Conservation (phyloP, 2,113 vertebrate species). For the Gnathonemus echidnorhynchus region DNA sequence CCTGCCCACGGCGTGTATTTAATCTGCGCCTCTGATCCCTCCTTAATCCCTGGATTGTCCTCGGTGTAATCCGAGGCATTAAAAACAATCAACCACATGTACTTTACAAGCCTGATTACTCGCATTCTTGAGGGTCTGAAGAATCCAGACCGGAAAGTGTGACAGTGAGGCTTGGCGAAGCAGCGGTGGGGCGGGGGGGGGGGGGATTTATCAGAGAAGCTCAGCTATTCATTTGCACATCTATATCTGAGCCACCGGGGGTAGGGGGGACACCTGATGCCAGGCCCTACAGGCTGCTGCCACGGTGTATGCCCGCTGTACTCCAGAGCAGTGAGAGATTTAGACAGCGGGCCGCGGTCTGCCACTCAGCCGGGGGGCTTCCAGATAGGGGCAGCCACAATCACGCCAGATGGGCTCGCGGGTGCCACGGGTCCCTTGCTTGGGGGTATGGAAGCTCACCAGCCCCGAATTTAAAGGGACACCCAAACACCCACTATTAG, state of each 20-base stretch:
- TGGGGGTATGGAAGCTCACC: constrained; percentile 59
- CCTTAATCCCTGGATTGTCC: constrained; percentile 11
- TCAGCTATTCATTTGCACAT: constrained; percentile 7
- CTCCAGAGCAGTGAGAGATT: background rate
- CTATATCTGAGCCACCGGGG: background rate
- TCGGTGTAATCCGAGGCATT: constrained; percentile 19
- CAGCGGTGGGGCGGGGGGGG: background rate
- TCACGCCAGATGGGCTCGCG: constrained; percentile 64
- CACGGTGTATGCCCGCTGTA: background rate
- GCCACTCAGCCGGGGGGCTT: background rate
- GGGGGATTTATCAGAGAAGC: background rate
- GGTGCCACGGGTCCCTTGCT: constrained; percentile 56
- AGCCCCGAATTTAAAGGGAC: constrained; percentile 46
- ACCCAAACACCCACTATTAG: background rate
- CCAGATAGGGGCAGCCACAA: constrained; percentile 16
- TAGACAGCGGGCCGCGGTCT: background rate
- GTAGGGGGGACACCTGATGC: background rate
- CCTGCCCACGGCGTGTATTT: background rate
- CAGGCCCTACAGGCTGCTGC: background rate
- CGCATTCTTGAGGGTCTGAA: background rate
- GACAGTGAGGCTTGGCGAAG: background rate
- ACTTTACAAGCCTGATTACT: constrained; percentile 11
- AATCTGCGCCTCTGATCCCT: background rate
- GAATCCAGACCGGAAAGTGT: background rate
- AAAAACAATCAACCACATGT: constrained; percentile 7